Conservation (phyloP, 2,797 vertebrate species). For the Adelosebastes latens region DNA sequence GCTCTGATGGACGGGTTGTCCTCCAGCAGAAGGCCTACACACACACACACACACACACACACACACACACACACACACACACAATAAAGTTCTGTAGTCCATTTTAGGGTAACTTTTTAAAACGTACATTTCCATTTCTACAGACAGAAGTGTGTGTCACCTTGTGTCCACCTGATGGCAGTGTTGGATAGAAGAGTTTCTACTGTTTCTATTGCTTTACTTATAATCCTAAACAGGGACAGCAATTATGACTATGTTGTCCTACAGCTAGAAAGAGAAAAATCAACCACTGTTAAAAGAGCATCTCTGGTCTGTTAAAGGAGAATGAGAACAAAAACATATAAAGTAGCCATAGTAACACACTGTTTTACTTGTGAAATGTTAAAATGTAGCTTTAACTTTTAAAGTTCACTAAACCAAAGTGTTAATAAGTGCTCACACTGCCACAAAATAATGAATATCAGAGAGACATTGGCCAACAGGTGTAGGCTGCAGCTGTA, state of each 20-base stretch:
- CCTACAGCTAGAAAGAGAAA: neutral
- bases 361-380: neutral
- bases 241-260: neutral
- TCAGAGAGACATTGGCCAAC: neutral
- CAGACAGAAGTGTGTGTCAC: neutral
- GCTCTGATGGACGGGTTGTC: conserved; percentile 97
- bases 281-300: no score
- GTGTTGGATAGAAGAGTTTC: neutral
- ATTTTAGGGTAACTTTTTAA: neutral
- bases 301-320: no score
- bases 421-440: neutral
- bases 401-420: neutral
- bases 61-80: conserved; percentile 3
- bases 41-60: conserved; percentile 6
- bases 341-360: neutral
- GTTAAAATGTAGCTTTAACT: neutral
- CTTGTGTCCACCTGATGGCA: conserved; percentile 35
- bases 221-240: neutral
- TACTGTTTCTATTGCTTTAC: neutral
- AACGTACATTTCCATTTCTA: neutral
- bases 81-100: no score
- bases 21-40: conserved; percentile 91
- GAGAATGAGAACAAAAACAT: neutral
- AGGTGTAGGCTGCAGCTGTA: neutral
- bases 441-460: neutral